Conservation (phyloP, 2,797 vertebrate genomes). For the Allochrocebus solatus region DNA sequence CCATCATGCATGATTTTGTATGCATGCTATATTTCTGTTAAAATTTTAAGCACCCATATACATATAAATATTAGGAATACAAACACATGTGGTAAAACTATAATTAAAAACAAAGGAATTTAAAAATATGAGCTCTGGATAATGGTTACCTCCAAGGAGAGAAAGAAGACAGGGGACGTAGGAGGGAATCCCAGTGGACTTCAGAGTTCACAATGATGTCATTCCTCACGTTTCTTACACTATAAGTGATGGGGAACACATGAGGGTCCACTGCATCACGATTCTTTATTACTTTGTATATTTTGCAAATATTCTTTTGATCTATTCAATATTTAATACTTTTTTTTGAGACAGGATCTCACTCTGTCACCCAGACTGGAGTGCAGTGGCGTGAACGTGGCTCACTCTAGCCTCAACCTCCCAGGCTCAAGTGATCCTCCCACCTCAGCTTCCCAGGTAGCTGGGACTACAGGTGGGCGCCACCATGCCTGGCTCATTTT, state of each 20-base stretch:
- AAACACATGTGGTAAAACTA: neutral
- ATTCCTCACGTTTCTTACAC: neutral
- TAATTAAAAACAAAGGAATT: neutral
- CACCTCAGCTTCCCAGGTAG: too few relatives aligned
- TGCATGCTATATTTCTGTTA: neutral
- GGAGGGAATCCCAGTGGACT: neutral
- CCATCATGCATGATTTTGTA: neutral
- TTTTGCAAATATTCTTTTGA: neutral
- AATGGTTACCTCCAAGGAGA: neutral
- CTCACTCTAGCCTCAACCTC: too few relatives aligned
- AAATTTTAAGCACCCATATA: neutral
- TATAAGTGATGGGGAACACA: neutral
- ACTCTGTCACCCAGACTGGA: neutral
- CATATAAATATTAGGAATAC: neutral
- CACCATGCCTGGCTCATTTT: too few relatives aligned
- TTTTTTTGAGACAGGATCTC: neutral
- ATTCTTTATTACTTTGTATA: neutral
- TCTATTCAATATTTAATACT: neutral
- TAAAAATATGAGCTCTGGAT: neutral
- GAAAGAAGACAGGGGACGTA: neutral
- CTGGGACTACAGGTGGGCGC: too few relatives aligned
- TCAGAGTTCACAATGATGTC: neutral
- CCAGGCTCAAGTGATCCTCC: too few relatives aligned
- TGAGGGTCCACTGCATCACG: neutral
- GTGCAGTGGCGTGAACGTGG: too few relatives aligned